Evolutionary conservation across 2,888 invertebrate species (phyloP).

Genomic region (Thymelicus sylvestris): DNA sequence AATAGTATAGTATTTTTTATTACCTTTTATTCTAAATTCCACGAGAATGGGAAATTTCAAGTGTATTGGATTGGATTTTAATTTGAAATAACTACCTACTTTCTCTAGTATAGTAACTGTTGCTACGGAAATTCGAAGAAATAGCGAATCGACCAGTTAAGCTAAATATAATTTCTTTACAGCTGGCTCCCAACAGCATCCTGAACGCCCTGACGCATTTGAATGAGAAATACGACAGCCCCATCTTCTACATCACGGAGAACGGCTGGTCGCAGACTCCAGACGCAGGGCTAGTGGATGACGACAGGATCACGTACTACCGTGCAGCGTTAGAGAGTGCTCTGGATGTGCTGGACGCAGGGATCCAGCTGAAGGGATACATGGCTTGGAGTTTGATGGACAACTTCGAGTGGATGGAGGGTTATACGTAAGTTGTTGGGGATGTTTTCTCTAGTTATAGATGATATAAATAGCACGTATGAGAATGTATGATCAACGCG

Average conservation of each 20-base stretch:
- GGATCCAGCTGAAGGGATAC: slow-evolving; percentile 79
- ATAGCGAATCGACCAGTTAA: not conserved
- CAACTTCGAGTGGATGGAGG: slow-evolving; percentile 86
- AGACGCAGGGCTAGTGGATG: slow-evolving; percentile 65
- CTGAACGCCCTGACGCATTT: slow-evolving; percentile 80
- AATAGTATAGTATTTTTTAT: too few species aligned
- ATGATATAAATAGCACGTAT: too few species aligned
- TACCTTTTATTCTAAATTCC: too few species aligned
- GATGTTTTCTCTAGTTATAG: too few species aligned
- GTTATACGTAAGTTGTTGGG: slow-evolving; percentile 75
- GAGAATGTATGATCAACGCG: too few species aligned
- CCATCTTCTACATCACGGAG: slow-evolving; percentile 85
- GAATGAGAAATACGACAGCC: slow-evolving; percentile 75
- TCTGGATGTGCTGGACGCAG: slow-evolving; percentile 72
- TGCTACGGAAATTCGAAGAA: too few species aligned
- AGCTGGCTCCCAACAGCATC: slow-evolving; percentile 85
- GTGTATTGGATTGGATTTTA: too few species aligned
- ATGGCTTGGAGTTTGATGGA: slow-evolving; percentile 87
- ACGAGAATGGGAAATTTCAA: too few species aligned
- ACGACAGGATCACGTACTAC: slow-evolving; percentile 70
- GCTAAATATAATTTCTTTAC: slow-evolving; percentile 19
- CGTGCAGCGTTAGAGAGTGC: slow-evolving; percentile 71
- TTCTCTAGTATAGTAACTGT: too few species aligned
- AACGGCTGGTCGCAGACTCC: slow-evolving; percentile 81
- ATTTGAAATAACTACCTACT: too few species aligned